A percentile compares a stretch with the other conserved stretches of the same genome.
Conservation (phyloP, 2,888 invertebrate genomes). For the Tubiluchus corallicola region DNA sequence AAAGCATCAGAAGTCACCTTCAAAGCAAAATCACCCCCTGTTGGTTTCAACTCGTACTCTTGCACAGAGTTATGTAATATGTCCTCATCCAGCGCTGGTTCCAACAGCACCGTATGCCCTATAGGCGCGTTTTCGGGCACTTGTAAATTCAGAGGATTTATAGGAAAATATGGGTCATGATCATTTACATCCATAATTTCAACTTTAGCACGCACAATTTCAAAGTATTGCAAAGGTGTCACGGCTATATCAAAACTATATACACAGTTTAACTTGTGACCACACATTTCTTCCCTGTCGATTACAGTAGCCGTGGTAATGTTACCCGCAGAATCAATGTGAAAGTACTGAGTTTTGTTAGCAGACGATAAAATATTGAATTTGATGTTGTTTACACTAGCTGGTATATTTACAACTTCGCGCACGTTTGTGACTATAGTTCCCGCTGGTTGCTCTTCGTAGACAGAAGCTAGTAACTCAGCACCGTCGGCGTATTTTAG, state of each 20-base stretch:
- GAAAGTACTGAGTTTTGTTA: not conserved
- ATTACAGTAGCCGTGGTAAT: not conserved
- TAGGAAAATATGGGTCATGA: not conserved
- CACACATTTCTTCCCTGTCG: not conserved
- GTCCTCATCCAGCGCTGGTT: not conserved
- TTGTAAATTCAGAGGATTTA: not conserved
- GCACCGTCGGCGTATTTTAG: too few species aligned
- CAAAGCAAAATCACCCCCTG: not conserved
- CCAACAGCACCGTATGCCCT: not conserved
- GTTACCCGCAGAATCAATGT: not conserved
- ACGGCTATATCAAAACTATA: not conserved
- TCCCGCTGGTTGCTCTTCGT: slow-evolving; percentile 1
- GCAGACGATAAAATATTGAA: not conserved
- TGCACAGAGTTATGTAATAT: not conserved
- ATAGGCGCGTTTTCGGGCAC: slow-evolving; percentile 1
- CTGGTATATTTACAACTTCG: not conserved
- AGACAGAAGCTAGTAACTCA: not conserved
- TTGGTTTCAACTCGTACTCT: not conserved
- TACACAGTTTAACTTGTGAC: not conserved
- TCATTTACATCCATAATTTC: not conserved
- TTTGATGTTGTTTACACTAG: not conserved
- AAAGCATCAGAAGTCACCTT: not conserved
- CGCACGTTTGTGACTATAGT: not conserved
- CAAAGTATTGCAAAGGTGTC: not conserved
- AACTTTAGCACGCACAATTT: slow-evolving; percentile 1